These are phyloP conservation scores for Phoronis australis DNA, from an alignment of 2,888 invertebrate genomes.

Conservation along the genomic window DNA sequence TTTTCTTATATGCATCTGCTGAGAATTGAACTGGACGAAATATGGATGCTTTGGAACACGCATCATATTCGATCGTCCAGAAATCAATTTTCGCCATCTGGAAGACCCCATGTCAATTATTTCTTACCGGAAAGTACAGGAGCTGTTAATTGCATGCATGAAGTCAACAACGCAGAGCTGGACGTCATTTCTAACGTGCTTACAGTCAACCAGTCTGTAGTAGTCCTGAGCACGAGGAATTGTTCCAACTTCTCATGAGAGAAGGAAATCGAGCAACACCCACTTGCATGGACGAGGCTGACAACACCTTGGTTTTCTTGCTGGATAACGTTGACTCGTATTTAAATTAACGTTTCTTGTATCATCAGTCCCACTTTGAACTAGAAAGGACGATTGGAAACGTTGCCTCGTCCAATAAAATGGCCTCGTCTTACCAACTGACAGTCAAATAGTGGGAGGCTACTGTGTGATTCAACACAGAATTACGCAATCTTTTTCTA, in stretches of 20 bases:
- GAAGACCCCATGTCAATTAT: not conserved
- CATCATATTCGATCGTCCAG: not conserved
- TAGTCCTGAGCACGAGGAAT: not conserved
- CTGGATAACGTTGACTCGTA: not conserved
- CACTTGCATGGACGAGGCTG: not conserved
- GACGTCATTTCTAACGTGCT: not conserved
- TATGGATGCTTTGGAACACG: not conserved
- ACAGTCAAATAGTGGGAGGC: too few relatives aligned
- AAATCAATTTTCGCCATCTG: not conserved
- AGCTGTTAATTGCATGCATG: not conserved
- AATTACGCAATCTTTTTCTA: too few relatives aligned
- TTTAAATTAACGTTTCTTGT: not conserved
- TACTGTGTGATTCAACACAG: too few relatives aligned
- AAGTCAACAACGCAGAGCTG: not conserved
- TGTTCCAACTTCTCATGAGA: not conserved
- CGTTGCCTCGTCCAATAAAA: too few relatives aligned
- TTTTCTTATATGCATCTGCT: not conserved
- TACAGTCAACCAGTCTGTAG: not conserved
- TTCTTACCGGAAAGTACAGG: not conserved
- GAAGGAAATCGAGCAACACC: not conserved
- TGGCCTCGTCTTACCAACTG: too few relatives aligned
- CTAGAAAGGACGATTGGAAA: too few relatives aligned
- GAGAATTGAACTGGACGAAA: not conserved
- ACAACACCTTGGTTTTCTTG: not conserved
- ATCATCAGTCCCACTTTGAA: too few relatives aligned